A percentile compares a stretch with the other conserved stretches of the same genome.
Evolutionary conservation across 2,797 vertebrate genomes (phyloP).

Genomic region (Diceros bicornis): DNA sequence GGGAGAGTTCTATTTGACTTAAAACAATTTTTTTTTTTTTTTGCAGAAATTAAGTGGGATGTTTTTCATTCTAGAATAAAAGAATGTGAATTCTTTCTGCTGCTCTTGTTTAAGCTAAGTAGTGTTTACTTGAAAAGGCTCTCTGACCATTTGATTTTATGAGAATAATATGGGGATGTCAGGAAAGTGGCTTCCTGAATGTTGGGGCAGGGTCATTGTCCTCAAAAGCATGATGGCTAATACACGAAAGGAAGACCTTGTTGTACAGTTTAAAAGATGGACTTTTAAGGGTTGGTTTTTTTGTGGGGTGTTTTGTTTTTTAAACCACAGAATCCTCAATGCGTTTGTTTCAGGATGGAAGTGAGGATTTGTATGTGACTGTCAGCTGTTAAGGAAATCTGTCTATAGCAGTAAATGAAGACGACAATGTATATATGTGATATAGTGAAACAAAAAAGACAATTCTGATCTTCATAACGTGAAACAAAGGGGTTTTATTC

Average conservation of each 20-base stretch:
- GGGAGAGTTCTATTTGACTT: constrained; percentile 23
- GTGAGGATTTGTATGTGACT: constrained; percentile 72
- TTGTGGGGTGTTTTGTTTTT: constrained; percentile 42
- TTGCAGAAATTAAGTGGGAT: constrained; percentile 60
- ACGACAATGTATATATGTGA: constrained; percentile 82
- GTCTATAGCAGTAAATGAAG: constrained; percentile 73
- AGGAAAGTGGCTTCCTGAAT: constrained; percentile 57
- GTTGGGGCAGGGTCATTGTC: constrained; percentile 24
- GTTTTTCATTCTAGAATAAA: constrained; percentile 79
- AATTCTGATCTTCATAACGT: constrained; percentile 79
- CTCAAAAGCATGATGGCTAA: constrained; percentile 53
- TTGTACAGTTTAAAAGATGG: constrained; percentile 68
- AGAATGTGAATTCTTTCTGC: constrained; percentile 86
- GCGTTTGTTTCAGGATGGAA: constrained; percentile 71
- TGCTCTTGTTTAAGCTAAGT: constrained; percentile 81
- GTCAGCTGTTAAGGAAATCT: constrained; percentile 75
- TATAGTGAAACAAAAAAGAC: constrained; percentile 77
- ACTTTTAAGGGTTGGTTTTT: constrained; percentile 56
- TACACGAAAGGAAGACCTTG: constrained; percentile 1
- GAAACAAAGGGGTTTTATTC: constrained; percentile 78
- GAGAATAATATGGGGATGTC: constrained; percentile 49
- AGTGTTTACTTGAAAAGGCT: constrained; percentile 80
- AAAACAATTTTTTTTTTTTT: constrained; percentile 7
- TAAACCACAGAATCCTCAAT: constrained; percentile 70
- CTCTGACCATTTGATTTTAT: constrained; percentile 78